Conservation (phyloP, 2,888 invertebrate species). For the Melanostoma mellinum region DNA sequence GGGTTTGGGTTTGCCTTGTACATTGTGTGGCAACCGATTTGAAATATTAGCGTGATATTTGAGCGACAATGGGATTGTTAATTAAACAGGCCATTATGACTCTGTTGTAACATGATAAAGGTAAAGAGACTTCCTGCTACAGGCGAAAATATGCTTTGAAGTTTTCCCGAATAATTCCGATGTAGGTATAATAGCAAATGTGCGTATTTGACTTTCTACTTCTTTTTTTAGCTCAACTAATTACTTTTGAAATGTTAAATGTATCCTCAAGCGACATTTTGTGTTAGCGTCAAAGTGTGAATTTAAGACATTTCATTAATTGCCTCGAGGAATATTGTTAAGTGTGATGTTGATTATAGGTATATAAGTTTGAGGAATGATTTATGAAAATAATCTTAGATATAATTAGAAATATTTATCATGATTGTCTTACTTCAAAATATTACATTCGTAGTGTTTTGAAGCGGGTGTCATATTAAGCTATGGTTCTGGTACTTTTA, state of each 20-base stretch:
- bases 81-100: constrained; percentile 58
- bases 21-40: constrained; percentile 53
- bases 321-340: neutral
- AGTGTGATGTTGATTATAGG: constrained; percentile 10
- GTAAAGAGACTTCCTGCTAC: constrained; percentile 10
- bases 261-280: constrained; percentile 29
- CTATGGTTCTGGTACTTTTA: too few species aligned
- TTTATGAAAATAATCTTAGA: too few species aligned
- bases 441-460: too few species aligned
- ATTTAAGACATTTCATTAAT: constrained; percentile 26
- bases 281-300: constrained; percentile 28
- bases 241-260: constrained; percentile 33
- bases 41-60: constrained; percentile 69
- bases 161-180: neutral
- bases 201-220: neutral
- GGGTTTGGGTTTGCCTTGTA: neutral
- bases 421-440: too few species aligned
- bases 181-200: neutral
- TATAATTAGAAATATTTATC: too few species aligned
- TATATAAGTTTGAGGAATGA: too few species aligned
- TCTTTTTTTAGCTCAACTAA: constrained; percentile 24
- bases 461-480: too few species aligned
- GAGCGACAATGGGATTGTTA: constrained; percentile 70
- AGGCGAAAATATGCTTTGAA: neutral
- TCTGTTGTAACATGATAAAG: constrained; percentile 47